A percentile compares a stretch with the other conserved stretches of the same genome.
phyloP scores from a whole-genome alignment of 2,797 vertebrate genomes.

The Phaenicophaeus curvirostris region DNA sequence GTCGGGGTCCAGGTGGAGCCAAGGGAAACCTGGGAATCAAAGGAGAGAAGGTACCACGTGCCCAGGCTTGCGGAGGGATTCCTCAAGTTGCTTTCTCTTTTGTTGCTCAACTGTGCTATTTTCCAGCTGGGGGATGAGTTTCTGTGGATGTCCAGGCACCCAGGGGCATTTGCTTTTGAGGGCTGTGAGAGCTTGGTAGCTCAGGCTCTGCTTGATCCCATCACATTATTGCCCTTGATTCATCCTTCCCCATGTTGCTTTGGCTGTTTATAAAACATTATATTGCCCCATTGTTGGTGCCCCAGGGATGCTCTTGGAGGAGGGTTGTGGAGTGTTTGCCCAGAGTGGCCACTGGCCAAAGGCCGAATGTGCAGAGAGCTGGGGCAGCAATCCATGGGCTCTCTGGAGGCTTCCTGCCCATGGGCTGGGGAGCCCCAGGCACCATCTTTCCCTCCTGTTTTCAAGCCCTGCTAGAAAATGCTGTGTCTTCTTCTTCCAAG shows the following conservation, averaged over 20 bases:
- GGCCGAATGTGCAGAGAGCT: background rate
- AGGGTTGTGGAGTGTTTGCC: background rate
- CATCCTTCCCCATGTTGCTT: background rate
- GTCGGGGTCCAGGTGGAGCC: slow-evolving; percentile 79
- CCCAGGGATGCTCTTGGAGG: background rate
- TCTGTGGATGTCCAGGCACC: background rate
- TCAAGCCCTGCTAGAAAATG: no score
- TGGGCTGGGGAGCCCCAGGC: fast-evolving
- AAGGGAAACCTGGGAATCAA: slow-evolving; percentile 82
- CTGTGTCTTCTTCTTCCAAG: slow-evolving; percentile 57
- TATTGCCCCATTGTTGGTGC: fast-evolving
- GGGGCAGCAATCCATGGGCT: fast-evolving
- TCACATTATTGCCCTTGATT: no score
- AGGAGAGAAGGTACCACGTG: slow-evolving; percentile 80
- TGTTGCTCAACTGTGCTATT: background rate
- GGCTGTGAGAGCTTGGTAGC: background rate
- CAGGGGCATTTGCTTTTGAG: background rate
- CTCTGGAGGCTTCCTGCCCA: fast-evolving
- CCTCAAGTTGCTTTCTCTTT: background rate
- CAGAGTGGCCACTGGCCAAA: no score
- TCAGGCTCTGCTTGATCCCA: background rate
- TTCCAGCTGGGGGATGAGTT: background rate
- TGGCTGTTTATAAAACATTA: background rate
- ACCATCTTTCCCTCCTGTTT: background rate
- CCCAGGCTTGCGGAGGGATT: fast-evolving